Percentiles rank a stretch among this genome's conserved stretches.
Evolutionary conservation across 2,113 vertebrate species (phyloP).

Genomic region (Chascanopsetta lugubris): DNA sequence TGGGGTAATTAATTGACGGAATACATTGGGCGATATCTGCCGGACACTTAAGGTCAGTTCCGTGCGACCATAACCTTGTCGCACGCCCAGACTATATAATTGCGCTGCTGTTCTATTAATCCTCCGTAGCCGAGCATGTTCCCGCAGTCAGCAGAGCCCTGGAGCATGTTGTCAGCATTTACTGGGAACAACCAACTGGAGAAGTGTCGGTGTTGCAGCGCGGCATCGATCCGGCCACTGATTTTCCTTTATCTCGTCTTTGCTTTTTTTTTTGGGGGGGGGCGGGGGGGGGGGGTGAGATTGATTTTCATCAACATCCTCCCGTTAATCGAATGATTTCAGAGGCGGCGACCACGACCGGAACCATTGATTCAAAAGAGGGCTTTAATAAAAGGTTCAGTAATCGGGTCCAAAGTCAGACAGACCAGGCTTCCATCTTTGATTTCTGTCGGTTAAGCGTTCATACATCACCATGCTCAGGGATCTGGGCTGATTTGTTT

Average conservation of each 20-base stretch:
- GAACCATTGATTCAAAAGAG: neutral
- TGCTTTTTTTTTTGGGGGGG: no score
- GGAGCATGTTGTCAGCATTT: slow-evolving; percentile 55
- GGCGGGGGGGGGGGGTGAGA: no score
- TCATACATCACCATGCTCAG: no score
- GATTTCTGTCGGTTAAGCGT: no score
- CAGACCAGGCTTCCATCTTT: no score
- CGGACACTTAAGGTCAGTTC: slow-evolving; percentile 57
- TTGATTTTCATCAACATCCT: no score
- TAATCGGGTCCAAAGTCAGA: neutral
- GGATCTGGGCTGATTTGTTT: no score
- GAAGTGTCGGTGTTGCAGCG: slow-evolving; percentile 52
- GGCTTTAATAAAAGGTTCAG: neutral
- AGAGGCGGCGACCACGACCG: no score
- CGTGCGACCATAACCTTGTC: slow-evolving; percentile 53
- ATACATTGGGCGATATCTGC: slow-evolving; percentile 31
- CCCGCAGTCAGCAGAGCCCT: slow-evolving; percentile 41
- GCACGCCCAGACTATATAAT: slow-evolving; percentile 38
- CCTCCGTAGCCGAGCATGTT: slow-evolving; percentile 29
- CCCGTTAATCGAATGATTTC: no score
- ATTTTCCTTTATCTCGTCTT: slow-evolving; percentile 27
- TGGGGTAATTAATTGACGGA: slow-evolving; percentile 59
- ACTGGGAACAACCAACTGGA: slow-evolving; percentile 42
- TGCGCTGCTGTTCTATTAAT: slow-evolving; percentile 53
- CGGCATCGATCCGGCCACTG: slow-evolving; percentile 33